A percentile compares a stretch with the other conserved stretches of the same genome.
Evolutionary conservation across 2,888 invertebrate genomes (phyloP).

Genomic region (Lordiphosa fenestrarum): DNA sequence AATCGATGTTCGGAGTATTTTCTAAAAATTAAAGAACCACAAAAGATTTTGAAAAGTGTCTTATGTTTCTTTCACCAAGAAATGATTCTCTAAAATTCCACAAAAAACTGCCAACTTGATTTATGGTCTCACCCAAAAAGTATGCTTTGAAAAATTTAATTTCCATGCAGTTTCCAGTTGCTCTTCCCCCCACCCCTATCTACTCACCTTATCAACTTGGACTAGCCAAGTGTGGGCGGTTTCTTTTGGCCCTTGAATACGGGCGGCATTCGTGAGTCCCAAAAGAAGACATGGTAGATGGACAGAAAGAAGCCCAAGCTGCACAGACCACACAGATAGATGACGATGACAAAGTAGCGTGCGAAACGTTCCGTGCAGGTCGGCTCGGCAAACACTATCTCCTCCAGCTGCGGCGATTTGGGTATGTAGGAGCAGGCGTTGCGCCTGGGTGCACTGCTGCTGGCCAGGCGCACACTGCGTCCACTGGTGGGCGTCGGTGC

Average conservation of each 20-base stretch:
- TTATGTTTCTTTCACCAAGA: too few species aligned
- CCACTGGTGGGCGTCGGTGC: conserved; percentile 3
- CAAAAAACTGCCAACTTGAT: too few species aligned
- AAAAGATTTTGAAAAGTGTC: too few species aligned
- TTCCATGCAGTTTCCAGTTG: too few species aligned
- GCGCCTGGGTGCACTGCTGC: conserved; percentile 48
- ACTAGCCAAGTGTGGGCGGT: conserved; percentile 52
- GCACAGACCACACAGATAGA: conserved; percentile 78
- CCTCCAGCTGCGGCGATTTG: conserved; percentile 65
- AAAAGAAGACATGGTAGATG: conserved; percentile 79
- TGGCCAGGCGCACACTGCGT: conserved; percentile 50
- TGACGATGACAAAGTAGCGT: conserved; percentile 74
- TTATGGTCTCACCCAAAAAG: too few species aligned
- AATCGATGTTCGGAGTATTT: too few species aligned
- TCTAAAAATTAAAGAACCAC: too few species aligned
- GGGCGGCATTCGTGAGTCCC: conserved; percentile 80
- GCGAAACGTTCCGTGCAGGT: conserved; percentile 73
- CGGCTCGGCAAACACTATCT: conserved; percentile 62
- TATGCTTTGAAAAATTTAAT: too few species aligned
- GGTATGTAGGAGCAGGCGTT: conserved; percentile 56
- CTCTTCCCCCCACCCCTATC: neutral
- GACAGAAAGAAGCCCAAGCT: conserved; percentile 78
- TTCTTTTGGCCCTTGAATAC: conserved; percentile 77
- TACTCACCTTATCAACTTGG: neutral
- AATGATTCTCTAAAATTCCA: too few species aligned